Percentiles rank a stretch among this genome's conserved stretches.
Evolutionary conservation across 2,888 invertebrate genomes (phyloP).

Genomic region (Pachydiplax longipennis): DNA sequence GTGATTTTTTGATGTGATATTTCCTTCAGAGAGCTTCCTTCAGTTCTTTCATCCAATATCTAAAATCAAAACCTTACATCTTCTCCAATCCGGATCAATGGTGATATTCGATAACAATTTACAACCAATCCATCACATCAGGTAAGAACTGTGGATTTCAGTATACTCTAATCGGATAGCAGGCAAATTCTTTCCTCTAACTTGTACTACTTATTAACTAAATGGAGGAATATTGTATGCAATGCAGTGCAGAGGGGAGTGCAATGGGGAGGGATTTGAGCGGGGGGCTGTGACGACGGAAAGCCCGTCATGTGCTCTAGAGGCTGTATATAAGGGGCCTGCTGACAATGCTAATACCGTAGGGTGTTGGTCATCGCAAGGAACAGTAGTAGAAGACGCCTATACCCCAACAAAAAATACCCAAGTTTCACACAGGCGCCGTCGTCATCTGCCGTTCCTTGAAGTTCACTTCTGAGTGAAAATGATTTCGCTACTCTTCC

Average conservation of each 20-base stretch:
- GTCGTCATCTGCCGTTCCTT: constrained; percentile 13
- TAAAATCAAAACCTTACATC: too few species aligned
- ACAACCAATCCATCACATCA: too few species aligned
- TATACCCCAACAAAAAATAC: not conserved
- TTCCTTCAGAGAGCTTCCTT: too few species aligned
- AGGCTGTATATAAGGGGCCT: constrained; percentile 11
- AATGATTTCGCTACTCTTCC: constrained; percentile 61
- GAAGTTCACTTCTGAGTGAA: not conserved
- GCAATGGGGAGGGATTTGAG: not conserved
- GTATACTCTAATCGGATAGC: too few species aligned
- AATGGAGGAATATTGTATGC: not conserved
- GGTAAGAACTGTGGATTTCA: too few species aligned
- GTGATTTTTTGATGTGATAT: too few species aligned
- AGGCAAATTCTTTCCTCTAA: too few species aligned
- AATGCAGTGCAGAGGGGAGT: not conserved
- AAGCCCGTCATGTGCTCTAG: constrained; percentile 10
- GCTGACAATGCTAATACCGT: not conserved
- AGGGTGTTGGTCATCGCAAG: constrained; percentile 23
- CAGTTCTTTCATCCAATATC: too few species aligned
- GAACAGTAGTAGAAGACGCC: constrained; percentile 35
- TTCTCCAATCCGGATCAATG: too few species aligned
- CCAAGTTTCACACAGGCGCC: constrained; percentile 10
- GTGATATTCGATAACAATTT: too few species aligned
- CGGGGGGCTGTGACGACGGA: not conserved
- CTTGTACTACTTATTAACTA: not conserved